phyloP scores from a whole-genome alignment of 2,888 invertebrate species.

The Vandiemenella viatica region DNA sequence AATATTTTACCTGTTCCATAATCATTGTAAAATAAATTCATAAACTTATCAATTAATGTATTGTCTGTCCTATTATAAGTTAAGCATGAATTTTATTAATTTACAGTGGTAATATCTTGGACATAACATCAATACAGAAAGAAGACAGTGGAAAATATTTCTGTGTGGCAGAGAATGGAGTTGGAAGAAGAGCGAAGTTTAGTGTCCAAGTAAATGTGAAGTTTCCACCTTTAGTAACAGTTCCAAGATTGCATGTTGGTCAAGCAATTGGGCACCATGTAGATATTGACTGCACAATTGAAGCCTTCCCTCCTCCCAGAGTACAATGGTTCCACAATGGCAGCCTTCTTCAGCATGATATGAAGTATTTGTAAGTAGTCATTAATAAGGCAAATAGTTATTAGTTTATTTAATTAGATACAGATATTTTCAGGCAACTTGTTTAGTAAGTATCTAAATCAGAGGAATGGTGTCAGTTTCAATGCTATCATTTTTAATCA shows the following conservation, averaged over 20 bases:
- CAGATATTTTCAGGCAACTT: no score
- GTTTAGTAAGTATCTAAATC: no score
- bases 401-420: no score
- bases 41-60: no score
- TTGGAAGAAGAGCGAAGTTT: slow-evolving; percentile 50
- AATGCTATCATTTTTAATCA: no score
- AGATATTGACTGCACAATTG: slow-evolving; percentile 87
- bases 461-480: no score
- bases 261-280: slow-evolving; percentile 86
- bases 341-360: no score
- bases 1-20: no score
- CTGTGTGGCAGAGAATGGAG: slow-evolving; percentile 82
- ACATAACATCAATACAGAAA: slow-evolving; percentile 62
- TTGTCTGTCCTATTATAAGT: no score
- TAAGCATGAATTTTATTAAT: neutral
- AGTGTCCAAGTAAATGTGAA: slow-evolving; percentile 85
- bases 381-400: no score
- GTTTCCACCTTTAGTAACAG: slow-evolving; percentile 73
- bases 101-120: slow-evolving; percentile 61
- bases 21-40: no score
- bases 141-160: slow-evolving; percentile 88
- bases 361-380: no score
- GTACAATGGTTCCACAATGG: slow-evolving; percentile 80
- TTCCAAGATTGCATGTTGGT: slow-evolving; percentile 67
- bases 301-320: slow-evolving; percentile 86